phyloP scores from a whole-genome alignment of 2,888 invertebrate genomes.

The Ischnus inquisitorius region DNA sequence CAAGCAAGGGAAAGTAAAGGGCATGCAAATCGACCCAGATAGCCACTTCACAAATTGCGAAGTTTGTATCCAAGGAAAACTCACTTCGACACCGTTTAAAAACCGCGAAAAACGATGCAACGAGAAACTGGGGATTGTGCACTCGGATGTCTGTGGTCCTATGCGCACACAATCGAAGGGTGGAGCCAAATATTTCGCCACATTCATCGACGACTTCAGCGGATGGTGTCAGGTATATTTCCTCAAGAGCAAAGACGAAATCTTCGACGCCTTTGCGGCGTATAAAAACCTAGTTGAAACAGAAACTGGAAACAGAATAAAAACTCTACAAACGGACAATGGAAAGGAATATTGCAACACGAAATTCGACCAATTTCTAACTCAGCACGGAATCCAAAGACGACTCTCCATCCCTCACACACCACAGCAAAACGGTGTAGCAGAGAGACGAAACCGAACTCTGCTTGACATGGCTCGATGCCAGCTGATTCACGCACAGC shows the following conservation, averaged over 20 bases:
- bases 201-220: slow-evolving; percentile 74
- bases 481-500: background rate
- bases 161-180: slow-evolving; percentile 66
- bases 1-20: slow-evolving; percentile 15
- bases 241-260: slow-evolving; percentile 66
- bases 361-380: slow-evolving; percentile 68
- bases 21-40: slow-evolving; percentile 22
- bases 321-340: slow-evolving; percentile 58
- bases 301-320: slow-evolving; percentile 62
- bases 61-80: slow-evolving; percentile 56
- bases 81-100: slow-evolving; percentile 47
- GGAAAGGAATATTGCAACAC: slow-evolving; percentile 59
- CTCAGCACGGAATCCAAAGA: slow-evolving; percentile 72
- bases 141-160: slow-evolving; percentile 71
- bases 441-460: slow-evolving; percentile 78
- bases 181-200: slow-evolving; percentile 69
- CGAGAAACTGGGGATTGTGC: slow-evolving; percentile 67
- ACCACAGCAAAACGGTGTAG: slow-evolving; percentile 78
- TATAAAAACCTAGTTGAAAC: slow-evolving; percentile 64
- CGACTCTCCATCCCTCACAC: slow-evolving; percentile 69
- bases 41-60: slow-evolving; percentile 16
- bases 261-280: slow-evolving; percentile 56
- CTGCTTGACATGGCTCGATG: slow-evolving; percentile 72
- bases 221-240: slow-evolving; percentile 71
- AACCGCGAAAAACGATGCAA: slow-evolving; percentile 31